Percentiles rank a stretch among this genome's conserved stretches.
Evolutionary conservation across 2,797 vertebrate genomes (phyloP).

Genomic region (Poeciliopsis infans): DNA sequence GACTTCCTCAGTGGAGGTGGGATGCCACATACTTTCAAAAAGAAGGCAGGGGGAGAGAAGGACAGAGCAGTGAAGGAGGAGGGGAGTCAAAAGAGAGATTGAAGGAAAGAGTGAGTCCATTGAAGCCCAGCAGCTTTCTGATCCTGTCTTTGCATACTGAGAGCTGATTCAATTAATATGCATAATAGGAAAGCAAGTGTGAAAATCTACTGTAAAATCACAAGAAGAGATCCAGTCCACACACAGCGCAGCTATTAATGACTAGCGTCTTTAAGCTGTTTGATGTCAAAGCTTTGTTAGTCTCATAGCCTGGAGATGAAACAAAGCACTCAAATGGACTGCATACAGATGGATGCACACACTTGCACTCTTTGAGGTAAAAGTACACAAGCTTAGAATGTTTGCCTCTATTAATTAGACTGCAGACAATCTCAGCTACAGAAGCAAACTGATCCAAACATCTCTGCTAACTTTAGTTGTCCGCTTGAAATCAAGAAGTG

Average conservation of each 20-base stretch:
- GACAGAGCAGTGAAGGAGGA: slow-evolving; percentile 35
- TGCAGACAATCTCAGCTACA: slow-evolving; percentile 20
- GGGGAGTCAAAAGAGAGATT: slow-evolving; percentile 32
- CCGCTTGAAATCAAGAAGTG: slow-evolving; percentile 17
- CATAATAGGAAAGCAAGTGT: slow-evolving; percentile 11
- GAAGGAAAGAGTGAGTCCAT: slow-evolving; percentile 42
- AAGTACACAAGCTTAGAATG: slow-evolving; percentile 23
- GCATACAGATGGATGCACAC: slow-evolving; percentile 18
- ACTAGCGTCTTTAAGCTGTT: slow-evolving; percentile 21
- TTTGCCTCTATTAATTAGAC: slow-evolving; percentile 4
- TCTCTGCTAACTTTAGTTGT: slow-evolving; percentile 37
- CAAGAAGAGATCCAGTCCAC: slow-evolving; percentile 1
- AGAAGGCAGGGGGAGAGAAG: slow-evolving; percentile 28
- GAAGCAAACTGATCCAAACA: neutral
- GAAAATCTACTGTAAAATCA: slow-evolving; percentile 1
- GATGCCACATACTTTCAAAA: slow-evolving; percentile 63
- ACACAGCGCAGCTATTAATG: slow-evolving; percentile 15
- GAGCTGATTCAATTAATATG: slow-evolving; percentile 30
- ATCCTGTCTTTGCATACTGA: slow-evolving; percentile 35
- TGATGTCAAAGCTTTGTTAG: slow-evolving; percentile 32
- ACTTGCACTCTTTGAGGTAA: slow-evolving; percentile 16
- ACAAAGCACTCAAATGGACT: slow-evolving; percentile 24
- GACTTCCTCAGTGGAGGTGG: slow-evolving; percentile 66
- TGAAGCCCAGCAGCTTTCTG: slow-evolving; percentile 31
- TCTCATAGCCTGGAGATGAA: slow-evolving; percentile 37